Conservation (phyloP, 2,797 vertebrate genomes). For the Crocidura indochinensis region DNA sequence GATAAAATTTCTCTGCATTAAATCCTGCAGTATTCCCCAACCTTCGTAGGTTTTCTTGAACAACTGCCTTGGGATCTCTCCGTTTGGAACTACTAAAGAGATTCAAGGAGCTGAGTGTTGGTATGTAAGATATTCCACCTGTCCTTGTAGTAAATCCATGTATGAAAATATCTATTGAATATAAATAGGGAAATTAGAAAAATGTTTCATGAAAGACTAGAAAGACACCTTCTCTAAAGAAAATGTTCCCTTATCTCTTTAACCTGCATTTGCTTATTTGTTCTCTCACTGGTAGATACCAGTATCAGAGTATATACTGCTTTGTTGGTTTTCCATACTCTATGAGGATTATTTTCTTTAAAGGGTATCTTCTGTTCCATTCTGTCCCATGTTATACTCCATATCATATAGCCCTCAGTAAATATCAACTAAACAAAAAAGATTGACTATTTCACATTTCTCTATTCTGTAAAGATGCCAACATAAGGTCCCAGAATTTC, state of each 20-base stretch:
- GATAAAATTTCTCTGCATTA: slow-evolving; percentile 90
- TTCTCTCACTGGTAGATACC: not conserved
- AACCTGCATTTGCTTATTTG: not conserved
- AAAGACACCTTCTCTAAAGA: slow-evolving; percentile 5
- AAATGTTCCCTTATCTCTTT: not conserved
- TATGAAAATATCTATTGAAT: slow-evolving; percentile 91
- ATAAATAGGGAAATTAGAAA: slow-evolving; percentile 44
- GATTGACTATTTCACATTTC: slow-evolving; percentile 50
- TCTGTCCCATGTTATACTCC: slow-evolving; percentile 28
- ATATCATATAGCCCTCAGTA: slow-evolving; percentile 22
- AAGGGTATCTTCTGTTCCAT: slow-evolving; percentile 14
- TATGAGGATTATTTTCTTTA: slow-evolving; percentile 5
- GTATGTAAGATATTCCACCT: slow-evolving; percentile 95
- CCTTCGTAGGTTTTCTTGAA: slow-evolving; percentile 95
- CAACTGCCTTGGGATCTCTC: slow-evolving; percentile 92
- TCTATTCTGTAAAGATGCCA: slow-evolving; percentile 34
- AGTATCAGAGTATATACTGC: not conserved
- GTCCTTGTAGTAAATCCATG: slow-evolving; percentile 96
- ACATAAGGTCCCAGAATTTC: slow-evolving; percentile 56
- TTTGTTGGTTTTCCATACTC: slow-evolving; percentile 56
- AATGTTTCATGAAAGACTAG: not conserved
- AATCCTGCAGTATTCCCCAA: slow-evolving; percentile 94
- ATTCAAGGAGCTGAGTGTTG: slow-evolving; percentile 95
- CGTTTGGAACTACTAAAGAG: slow-evolving; percentile 94
- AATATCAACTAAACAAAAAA: slow-evolving; percentile 25